phyloP scores from a whole-genome alignment of 2,797 vertebrate genomes.

The Coregonus suidteri region DNA sequence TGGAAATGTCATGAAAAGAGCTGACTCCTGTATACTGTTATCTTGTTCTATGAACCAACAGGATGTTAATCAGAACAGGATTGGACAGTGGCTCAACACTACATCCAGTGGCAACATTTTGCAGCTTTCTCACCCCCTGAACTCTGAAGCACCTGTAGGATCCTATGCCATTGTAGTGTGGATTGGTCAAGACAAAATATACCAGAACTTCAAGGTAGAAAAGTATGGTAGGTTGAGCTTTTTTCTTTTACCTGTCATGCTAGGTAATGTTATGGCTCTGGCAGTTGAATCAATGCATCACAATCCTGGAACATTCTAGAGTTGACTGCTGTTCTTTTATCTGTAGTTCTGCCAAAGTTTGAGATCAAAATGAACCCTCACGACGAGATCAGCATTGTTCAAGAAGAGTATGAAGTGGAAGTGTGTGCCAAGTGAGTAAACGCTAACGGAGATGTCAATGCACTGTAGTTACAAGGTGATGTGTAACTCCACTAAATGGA shows the following conservation, averaged over 20 bases:
- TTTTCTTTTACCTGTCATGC: background rate
- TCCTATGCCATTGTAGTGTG: slow-evolving; percentile 54
- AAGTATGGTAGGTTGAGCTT: slow-evolving; percentile 70
- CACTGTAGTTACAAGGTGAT: background rate
- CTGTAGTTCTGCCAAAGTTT: slow-evolving; percentile 68
- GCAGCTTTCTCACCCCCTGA: slow-evolving; percentile 70
- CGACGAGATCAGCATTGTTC: slow-evolving; percentile 31
- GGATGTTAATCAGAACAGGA: slow-evolving; percentile 66
- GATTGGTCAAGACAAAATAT: background rate
- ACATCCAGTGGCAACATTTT: slow-evolving; percentile 61
- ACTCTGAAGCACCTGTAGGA: slow-evolving; percentile 71
- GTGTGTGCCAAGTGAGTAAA: slow-evolving; percentile 63
- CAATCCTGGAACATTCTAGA: background rate
- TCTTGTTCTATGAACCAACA: slow-evolving; percentile 26
- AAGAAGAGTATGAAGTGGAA: slow-evolving; percentile 41
- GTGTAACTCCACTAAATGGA: background rate
- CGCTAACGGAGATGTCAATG: background rate
- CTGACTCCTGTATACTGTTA: background rate
- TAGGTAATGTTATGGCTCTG: background rate
- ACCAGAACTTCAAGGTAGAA: slow-evolving; percentile 68
- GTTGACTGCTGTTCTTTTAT: background rate
- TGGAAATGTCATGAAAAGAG: too few species aligned
- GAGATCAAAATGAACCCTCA: slow-evolving; percentile 31
- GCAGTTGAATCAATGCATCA: background rate
- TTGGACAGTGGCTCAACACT: slow-evolving; percentile 76